Base-by-base conservation (phyloP, 1,140 invertebrate genomes). In the Eciton burchellii region DNA sequence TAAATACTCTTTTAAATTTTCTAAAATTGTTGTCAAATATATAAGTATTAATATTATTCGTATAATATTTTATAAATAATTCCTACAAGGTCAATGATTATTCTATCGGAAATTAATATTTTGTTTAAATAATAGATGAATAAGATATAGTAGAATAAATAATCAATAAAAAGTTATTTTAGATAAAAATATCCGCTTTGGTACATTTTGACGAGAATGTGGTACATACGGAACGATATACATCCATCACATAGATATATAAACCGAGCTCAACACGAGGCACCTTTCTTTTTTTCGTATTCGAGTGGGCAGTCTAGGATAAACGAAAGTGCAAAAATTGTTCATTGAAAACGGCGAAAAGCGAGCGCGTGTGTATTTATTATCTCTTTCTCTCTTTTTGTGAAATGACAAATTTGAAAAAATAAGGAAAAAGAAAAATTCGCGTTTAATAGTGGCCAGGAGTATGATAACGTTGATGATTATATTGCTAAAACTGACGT, bases 401-500 rank as follows among this genome's bases (percentile, higher is more conserved):
- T 24, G 81, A 26, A 63, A 24, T 71, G 19, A 68, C 54, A 71
- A 68, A 49, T 81, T 52, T 43, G 35, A 47, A 29, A 54, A 73
- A 83, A 6, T 16, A 63, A 62, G 24, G 29, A 57, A 14, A 66
- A 71, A 82, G 59, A 19, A 83, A 86, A 29, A 56, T 57, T 65
- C 72, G 63, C n/a, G n/a, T n/a, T 84, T 83, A n/a, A n/a, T 88
- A 89, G 87, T 89, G 83, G 86, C 87, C 71, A 89, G 83, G 89
- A 89, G 84, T 88, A 84, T 92, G 85, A 84, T 91, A 85, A n/a
- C n/a, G n/a, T n/a, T n/a, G n/a, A 88, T 92, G 83, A 91, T 90
- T 92, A 93, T 91, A 93, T 92, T 92, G 89, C 91, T 94, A 93
- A 93, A 93, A 93, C 92, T 94, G 92, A 93, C 92, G 91, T 93